phyloP scores from a whole-genome alignment of 2,113 vertebrate genomes.

The Xenotilapia leptura region DNA sequence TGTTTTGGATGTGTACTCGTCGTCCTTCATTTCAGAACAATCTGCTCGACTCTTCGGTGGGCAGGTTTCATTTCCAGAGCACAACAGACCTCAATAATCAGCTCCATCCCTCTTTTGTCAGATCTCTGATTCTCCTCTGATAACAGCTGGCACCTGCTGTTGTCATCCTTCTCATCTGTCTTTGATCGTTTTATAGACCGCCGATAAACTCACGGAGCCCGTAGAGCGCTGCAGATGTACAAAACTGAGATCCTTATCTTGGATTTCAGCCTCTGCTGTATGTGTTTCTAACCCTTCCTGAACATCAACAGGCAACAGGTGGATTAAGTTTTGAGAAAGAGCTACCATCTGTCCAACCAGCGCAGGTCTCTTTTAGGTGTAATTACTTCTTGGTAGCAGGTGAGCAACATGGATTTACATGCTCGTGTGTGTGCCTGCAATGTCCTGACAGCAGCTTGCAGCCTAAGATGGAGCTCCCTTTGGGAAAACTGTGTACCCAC shows the following conservation, averaged over 20 bases:
- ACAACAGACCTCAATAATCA: neutral
- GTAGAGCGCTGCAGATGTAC: neutral
- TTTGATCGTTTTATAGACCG: constrained; percentile 12
- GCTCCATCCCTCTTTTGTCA: neutral
- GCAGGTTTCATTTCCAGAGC: neutral
- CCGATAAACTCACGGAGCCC: neutral
- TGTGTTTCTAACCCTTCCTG: neutral
- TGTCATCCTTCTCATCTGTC: neutral
- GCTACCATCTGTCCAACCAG: constrained; percentile 22
- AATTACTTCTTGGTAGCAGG: constrained; percentile 38
- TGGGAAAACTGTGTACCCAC: neutral
- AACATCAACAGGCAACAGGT: constrained; percentile 25
- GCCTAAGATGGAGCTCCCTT: constrained; percentile 9
- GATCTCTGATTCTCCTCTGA: constrained; percentile 1
- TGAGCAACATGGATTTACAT: constrained; percentile 7
- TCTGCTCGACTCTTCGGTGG: neutral
- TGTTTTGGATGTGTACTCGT: neutral
- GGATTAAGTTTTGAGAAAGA: neutral
- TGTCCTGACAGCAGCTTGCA: neutral
- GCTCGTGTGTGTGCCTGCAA: neutral
- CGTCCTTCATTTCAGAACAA: neutral
- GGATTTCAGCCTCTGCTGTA: neutral
- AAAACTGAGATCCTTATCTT: neutral
- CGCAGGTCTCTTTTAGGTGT: neutral
- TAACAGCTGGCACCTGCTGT: constrained; percentile 21